A percentile compares a stretch with the other conserved stretches of the same genome.
Conservation (phyloP, 1,140 invertebrate species). For the Panagrolaimus sp. region DNA sequence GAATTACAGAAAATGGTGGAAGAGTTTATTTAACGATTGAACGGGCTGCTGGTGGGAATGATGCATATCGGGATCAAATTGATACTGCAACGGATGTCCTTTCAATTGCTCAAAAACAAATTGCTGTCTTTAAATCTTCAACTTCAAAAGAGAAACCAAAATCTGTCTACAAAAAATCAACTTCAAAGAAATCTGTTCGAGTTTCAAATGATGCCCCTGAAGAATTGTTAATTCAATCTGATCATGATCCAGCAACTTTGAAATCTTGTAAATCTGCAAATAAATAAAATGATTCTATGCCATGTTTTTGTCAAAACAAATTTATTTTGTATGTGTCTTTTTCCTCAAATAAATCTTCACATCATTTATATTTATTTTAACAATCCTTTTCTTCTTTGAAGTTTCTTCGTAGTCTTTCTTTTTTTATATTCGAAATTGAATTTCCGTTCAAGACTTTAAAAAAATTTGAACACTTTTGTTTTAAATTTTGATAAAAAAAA, state of each 20-base stretch:
- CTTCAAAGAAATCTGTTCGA: slow-evolving; percentile 3
- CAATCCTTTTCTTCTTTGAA: no score
- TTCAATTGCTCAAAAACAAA: slow-evolving; percentile 30
- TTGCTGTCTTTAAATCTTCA: slow-evolving; percentile 9
- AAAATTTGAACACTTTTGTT: no score
- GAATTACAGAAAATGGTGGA: slow-evolving; percentile 17
- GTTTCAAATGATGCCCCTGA: slow-evolving; percentile 8
- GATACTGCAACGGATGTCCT: slow-evolving; percentile 23
- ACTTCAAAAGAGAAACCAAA: slow-evolving; percentile 7
- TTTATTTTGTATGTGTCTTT: no score
- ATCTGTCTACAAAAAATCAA: not conserved
- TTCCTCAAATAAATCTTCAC: no score
- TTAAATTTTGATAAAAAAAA: no score
- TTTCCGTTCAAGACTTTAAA: no score
- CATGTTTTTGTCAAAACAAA: no score
- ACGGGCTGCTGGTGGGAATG: slow-evolving; percentile 26
- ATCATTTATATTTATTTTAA: no score
- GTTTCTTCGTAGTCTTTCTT: no score
- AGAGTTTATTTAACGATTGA: slow-evolving; percentile 20
- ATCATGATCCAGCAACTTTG: slow-evolving; percentile 23
- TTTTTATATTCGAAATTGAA: no score
- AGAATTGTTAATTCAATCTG: slow-evolving; percentile 22
- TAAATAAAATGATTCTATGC: not conserved
- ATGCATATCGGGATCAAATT: slow-evolving; percentile 25
- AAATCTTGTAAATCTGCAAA: slow-evolving; percentile 27